A percentile compares a stretch with the other conserved stretches of the same genome.
These are phyloP conservation scores for Lasius platythorax DNA, from an alignment of 2,888 invertebrate genomes.

Conservation along the genomic window DNA sequence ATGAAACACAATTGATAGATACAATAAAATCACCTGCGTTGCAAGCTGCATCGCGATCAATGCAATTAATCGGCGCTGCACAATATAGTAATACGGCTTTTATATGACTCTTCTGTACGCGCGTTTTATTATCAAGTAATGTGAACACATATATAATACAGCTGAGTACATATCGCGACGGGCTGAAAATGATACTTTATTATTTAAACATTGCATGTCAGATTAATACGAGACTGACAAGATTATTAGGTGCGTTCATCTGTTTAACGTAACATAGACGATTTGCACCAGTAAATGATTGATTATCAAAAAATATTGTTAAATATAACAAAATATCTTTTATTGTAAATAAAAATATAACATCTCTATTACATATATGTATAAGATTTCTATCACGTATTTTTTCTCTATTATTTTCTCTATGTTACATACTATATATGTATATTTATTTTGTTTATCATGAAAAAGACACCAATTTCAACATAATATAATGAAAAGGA, in stretches of 20 bases:
- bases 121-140: background rate
- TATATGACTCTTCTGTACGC: slow-evolving; percentile 16
- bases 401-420: background rate
- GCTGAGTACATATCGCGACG: slow-evolving; percentile 1
- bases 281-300: background rate
- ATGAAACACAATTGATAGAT: background rate
- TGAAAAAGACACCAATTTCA: background rate
- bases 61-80: background rate
- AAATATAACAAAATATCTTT: background rate
- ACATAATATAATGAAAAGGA: background rate
- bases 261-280: background rate
- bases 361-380: background rate
- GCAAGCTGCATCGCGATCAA: slow-evolving; percentile 7
- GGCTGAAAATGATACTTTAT: background rate
- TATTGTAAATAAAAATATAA: background rate
- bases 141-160: background rate
- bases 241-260: background rate
- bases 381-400: background rate
- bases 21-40: background rate
- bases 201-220: background rate
- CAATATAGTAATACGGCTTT: slow-evolving; percentile 2
- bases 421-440: background rate
- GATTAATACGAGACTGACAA: background rate
- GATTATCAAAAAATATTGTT: background rate
- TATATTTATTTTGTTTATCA: background rate